These are phyloP conservation scores for Aleiodes alternator DNA, from an alignment of 2,888 invertebrate genomes.

Conservation along the genomic window DNA sequence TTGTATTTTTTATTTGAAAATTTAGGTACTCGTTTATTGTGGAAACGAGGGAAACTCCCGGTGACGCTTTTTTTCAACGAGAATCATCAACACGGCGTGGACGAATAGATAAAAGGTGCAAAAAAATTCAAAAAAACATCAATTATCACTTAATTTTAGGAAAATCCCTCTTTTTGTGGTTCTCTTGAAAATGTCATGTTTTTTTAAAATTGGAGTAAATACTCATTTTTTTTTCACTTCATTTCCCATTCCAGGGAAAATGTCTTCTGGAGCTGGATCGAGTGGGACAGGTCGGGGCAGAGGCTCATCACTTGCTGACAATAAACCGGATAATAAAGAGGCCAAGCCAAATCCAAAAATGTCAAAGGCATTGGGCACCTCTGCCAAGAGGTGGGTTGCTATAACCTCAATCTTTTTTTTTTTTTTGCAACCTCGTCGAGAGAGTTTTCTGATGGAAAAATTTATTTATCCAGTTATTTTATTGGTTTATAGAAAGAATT, in stretches of 20 bases:
- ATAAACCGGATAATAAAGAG: slow-evolving; percentile 87
- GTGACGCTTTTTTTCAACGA: slow-evolving; percentile 27
- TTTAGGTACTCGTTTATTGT: neutral
- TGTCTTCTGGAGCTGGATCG: slow-evolving; percentile 79
- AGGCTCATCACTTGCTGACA: slow-evolving; percentile 80
- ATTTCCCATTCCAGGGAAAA: slow-evolving; percentile 46
- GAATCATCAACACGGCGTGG: slow-evolving; percentile 59
- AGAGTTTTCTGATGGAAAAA: neutral
- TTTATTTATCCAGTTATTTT: neutral
- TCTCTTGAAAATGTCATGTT: slow-evolving; percentile 13
- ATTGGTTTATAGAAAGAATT: neutral
- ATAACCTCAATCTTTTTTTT: slow-evolving; percentile 22
- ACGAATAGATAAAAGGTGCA: slow-evolving; percentile 56
- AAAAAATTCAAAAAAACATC: neutral
- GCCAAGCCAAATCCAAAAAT: slow-evolving; percentile 93
- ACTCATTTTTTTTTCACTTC: neutral
- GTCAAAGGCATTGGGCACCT: slow-evolving; percentile 95
- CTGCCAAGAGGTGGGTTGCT: slow-evolving; percentile 83
- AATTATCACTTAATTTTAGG: neutral
- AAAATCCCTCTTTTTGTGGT: slow-evolving; percentile 16
- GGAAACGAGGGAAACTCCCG: slow-evolving; percentile 1
- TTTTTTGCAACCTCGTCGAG: neutral
- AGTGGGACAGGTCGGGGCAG: slow-evolving; percentile 78
- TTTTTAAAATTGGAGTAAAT: slow-evolving; percentile 37
- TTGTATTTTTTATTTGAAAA: neutral